Base-by-base conservation (phyloP, 2,888 invertebrate species). In the Silvanus unidentatus region DNA sequence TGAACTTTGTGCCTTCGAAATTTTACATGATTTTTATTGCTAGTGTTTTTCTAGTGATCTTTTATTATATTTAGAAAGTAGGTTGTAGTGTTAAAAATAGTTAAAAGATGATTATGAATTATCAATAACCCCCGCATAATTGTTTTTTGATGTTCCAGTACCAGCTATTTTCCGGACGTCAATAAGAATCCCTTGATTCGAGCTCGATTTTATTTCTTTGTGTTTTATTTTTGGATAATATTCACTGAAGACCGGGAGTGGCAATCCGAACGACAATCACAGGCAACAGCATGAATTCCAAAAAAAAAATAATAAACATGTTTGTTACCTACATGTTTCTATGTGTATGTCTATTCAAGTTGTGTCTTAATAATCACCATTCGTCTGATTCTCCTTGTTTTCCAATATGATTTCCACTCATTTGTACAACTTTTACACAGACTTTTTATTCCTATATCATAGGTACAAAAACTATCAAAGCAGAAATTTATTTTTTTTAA, bases 81-180 rank as follows among this genome's bases (percentile, higher is more conserved):
- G 22, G 4, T 22, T 22, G 22, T 22, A 22, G 22, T 5, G 22
- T n/a, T n/a, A n/a, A n/a, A n/a, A n/a, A n/a, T 32, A 12, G 32
- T 32, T 32, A 32, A 9, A n/a, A 12, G 3, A 32, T 32, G n/a
- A n/a, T 32, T 37, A 15, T 16, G 4, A 13, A 16, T 11, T 5
- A 40, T 47, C 58, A 57, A 57, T 61, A 63, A 59, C 58, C 60
- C 62, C 54, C 57, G 64, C 63, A 58, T 67, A 66, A 66, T 61
- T 62, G 57, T 64, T 62, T 67, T 66, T 62, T 66, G 60, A 65
- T 70, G 69, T 72, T 72, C 66, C 71, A 72, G 72, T 72, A 71
- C 64, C 70, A 71, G 60, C 68, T 72, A 58, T 72, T 72, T 65
- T 66, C 71, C 64, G 71, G 71, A 63, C 70, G 71, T 56, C 71